Evolutionary conservation across 2,113 vertebrate species (phyloP), one percentile per base, ranked within the genome.

Genomic region (Eurypyga helias): DNA sequence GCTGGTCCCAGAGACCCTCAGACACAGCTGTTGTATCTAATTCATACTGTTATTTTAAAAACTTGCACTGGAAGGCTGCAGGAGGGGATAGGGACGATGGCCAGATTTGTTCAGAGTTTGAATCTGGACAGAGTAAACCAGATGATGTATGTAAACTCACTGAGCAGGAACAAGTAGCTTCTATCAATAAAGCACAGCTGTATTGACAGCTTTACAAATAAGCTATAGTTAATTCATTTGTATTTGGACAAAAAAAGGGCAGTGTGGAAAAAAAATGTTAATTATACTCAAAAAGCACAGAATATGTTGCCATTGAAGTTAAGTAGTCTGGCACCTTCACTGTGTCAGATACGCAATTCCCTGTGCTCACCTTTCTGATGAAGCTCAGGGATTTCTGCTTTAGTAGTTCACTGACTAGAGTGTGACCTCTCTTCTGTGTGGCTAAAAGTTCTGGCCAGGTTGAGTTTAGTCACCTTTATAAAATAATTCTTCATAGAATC

Each of bases 391-490:
- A 55, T 78, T 89, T 89, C 36, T 67, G 24, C 45, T 70, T 9
- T 24, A 12, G 31, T 16, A 58, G 8, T 72, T 90, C 7, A 7
- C 24, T 62, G 28, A 5, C 25, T 83, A 21, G 10, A 81, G 20
- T 12, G 23, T 36, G 9, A n/a, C 11, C 17, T 66, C 34, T 54
- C 23, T 41, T 23, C 41, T 24, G 0, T 5, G 14, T 23, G 26
- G 25, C 28, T 81, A 5, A 13, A 85, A 70, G 10, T 54, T 69
- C 31, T 70, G 52, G 2, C n/a, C 38, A 29, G 17, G 23, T 17
- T 52, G 28, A 43, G 9, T 49, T 90, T 38, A 36, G 17, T 78
- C 71, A 12, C 46, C 25, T 71, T 83, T 33, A 24, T 31, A 13
- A 51, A 76, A 45, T 3, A n/a, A 64, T 54, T 75, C 12, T 45